Base-by-base conservation (phyloP, 1,140 invertebrate genomes). In the Lerema accius region DNA sequence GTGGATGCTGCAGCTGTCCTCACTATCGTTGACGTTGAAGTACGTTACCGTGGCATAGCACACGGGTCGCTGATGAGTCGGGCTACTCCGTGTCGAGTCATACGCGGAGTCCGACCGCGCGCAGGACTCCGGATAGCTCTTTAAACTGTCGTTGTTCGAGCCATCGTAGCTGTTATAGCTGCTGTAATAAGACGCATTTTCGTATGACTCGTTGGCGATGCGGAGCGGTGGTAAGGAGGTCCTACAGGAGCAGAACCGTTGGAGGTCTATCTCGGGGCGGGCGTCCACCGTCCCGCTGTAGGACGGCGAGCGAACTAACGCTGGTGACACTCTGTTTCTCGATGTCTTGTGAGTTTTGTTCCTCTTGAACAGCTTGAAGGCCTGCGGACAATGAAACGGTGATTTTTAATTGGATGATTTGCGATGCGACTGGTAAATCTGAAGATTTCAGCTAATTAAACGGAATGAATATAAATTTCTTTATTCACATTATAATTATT, bases 361-460 rank as follows among this genome's bases (percentile, higher is more conserved):
- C 7, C 80, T 45, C 17, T 90, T 90, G 78, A 90, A 90, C 7
- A 90, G 53, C 64, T 90, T 90, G 76, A 90, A 90, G 51, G 86
- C 86, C 86, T 90, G 80, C 14, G 49, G 75, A 82, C 67, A 84
- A 76, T 39, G 46, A 65, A 65, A 73, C 14, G 0, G 2, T 40
- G 26, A 48, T 7, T 4, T 32, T 32, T 4, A 7, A 32, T n/a
- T n/a, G n/a, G n/a, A n/a, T 23, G 19, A 23, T 23, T 23, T 23
- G 19, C 5, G n/a, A n/a, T n/a, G n/a, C n/a, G n/a, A n/a, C n/a
- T n/a, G n/a, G n/a, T n/a, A n/a, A n/a, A n/a, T n/a, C n/a, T n/a
- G n/a, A n/a, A n/a, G n/a, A n/a, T n/a, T n/a, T n/a, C n/a, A n/a
- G n/a, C n/a, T n/a, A n/a, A n/a, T n/a, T n/a, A n/a, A n/a, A n/a